Evolutionary conservation across 2,113 vertebrate genomes (phyloP), one percentile per base, ranked within the genome.

Genomic region (Seriola quinqueradiata): DNA sequence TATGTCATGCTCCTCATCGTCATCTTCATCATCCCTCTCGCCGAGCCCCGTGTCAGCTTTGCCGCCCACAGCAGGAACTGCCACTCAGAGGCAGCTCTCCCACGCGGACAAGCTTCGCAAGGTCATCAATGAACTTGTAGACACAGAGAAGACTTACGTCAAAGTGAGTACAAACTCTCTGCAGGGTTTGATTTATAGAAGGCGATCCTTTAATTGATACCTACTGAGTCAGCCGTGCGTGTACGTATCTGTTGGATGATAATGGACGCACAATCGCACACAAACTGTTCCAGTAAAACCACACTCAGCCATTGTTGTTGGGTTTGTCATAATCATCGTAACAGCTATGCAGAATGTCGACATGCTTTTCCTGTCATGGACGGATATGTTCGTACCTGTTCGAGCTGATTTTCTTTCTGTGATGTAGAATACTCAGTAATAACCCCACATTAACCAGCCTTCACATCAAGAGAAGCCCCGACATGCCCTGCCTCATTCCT

Each of bases 71-170:
- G 67, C 69, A 5, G 87, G 81, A 48, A 0, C 65, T 14, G 92
- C 95, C 57, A 92, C 96, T 59, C 96, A 96, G 88, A 95, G 97
- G 21, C 98, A 99, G 70, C 96, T 99, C 42, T 97, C 98, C 0
- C 97, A 99, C 0, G 97, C 98, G 0, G 98, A 99, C 92, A 99
- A 99, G 83, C 95, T 99, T 32, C 96, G 98, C 82, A 99, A 99
- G 81, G 98, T 99, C 74, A 98, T 99, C 94, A 97, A 94, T 6
- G 98, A 99, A 87, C 95, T 99, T 7, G 96, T 99, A 63, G 97
- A 98, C 93, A 99, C 98, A 0, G 98, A 99, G 85, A 96, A 96
- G 91, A 98, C 98, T 66, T 99, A 99, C 0, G 98, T 99, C 88
- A 99, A 99, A 89, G 98, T 99, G 71, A 87, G 93, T 87, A 4